phyloP scores from a whole-genome alignment of 2,888 invertebrate genomes.

The Drosophila recens region DNA sequence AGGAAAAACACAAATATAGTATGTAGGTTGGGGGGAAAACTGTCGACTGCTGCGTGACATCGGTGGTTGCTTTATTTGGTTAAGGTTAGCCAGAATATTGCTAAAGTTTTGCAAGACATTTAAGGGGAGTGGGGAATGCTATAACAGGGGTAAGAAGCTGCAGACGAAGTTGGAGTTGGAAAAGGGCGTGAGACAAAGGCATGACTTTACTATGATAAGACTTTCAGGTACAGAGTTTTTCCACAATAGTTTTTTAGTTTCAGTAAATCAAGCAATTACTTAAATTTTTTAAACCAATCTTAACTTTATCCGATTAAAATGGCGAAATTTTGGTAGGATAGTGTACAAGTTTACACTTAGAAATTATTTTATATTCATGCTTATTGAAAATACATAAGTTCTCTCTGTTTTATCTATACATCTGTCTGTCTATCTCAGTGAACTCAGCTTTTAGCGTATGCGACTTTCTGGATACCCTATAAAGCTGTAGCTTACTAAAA shows the following conservation, averaged over 20 bases:
- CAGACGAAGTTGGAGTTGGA: too few relatives aligned
- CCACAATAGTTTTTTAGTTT: not conserved
- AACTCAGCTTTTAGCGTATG: not conserved
- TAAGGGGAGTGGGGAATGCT: not conserved
- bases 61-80: constrained; percentile 65
- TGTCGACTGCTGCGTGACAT: constrained; percentile 35
- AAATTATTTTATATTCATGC: not conserved
- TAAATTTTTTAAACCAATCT: not conserved
- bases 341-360: not conserved
- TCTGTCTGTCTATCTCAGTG: not conserved
- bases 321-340: too few relatives aligned
- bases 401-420: not conserved
- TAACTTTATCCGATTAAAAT: not conserved
- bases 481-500: not conserved
- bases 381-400: not conserved
- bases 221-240: not conserved
- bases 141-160: not conserved
- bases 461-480: not conserved
- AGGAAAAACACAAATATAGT: not conserved
- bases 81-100: constrained; percentile 65
- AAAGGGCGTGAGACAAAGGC: not conserved
- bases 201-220: not conserved
- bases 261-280: not conserved
- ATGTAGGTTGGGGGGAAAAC: not conserved
- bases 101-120: constrained; percentile 51